Evolutionary conservation across 2,113 vertebrate species (phyloP), one percentile per base, ranked within the genome.

Genomic region (Brachyhypopomus gauderio): DNA sequence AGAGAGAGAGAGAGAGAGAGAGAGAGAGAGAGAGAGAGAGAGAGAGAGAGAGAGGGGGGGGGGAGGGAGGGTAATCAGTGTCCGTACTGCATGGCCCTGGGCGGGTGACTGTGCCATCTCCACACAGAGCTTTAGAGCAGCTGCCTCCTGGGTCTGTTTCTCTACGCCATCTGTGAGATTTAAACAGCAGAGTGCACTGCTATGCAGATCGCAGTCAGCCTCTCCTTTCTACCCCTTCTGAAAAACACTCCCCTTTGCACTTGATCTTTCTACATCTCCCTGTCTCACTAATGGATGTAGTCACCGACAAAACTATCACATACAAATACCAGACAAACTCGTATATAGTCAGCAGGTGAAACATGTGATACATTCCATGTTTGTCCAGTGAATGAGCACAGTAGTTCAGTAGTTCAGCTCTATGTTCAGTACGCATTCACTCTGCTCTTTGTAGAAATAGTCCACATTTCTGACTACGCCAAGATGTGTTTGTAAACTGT

Each of bases 141-240:
- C 58, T 66, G 67, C 72, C 78, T 72, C 72, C 63, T 82, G 72
- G 80, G 80, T 23, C 66, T 69, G 36, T 60, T 81, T 73, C 80
- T 83, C 70, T 36, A 71, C 80, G 81, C 84, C 84, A 85, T 85
- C 84, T 85, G 84, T 85, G 84, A 83, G 67, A 77, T 72, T 84
- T 58, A 63, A 52, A 80, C 70, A 75, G 77, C 30, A 22, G 45
- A 81, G 79, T 56, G 62, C 55, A 78, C 60, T 52, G 62, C 72
- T 73, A 60, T 82, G 30, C 79, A 80, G 66, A 82, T 34, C 72
- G 19, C 62, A 63, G 41, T 73, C 19, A 59, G 30, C 8, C 64
- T 79, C 75, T 62, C 45, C 58, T 72, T 82, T 41, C 45, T 67
- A 27, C 72, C n/a, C 60, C 16, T 38, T 58, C 72, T 75, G 38